Percentiles rank a stretch among this genome's conserved stretches.
Evolutionary conservation across 1,140 invertebrate genomes (phyloP).

Genomic region (Brachionus rubens): DNA sequence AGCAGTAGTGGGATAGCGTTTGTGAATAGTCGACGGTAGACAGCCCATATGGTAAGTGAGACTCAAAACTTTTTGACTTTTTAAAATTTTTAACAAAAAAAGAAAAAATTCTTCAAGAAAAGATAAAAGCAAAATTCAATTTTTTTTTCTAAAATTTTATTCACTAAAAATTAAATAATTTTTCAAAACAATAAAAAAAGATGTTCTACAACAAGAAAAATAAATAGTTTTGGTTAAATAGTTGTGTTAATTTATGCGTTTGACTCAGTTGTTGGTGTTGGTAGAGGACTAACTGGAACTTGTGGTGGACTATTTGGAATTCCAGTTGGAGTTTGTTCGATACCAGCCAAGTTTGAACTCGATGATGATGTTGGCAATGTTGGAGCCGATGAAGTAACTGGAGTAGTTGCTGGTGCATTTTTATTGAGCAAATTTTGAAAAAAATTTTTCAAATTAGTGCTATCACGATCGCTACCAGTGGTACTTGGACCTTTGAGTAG

Average conservation of each 20-base stretch:
- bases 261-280: not conserved
- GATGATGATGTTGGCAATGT: conserved; percentile 17
- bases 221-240: no score
- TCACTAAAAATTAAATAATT: not conserved
- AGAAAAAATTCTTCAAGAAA: not conserved
- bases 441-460: conserved; percentile 46
- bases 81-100: not conserved
- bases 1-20: conserved; percentile 95
- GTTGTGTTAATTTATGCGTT: not conserved
- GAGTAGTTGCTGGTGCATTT: conserved; percentile 19
- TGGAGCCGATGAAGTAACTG: conserved; percentile 6
- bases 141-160: not conserved
- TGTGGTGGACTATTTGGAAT: conserved; percentile 27
- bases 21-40: conserved; percentile 77
- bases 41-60: conserved; percentile 63
- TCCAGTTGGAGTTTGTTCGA: conserved; percentile 27
- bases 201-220: not conserved
- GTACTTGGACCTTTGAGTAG: conserved; percentile 18
- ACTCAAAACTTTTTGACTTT: not conserved
- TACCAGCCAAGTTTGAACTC: not conserved
- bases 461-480: conserved; percentile 4
- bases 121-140: not conserved
- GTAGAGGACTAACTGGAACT: not conserved
- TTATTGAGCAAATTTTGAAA: conserved; percentile 46
- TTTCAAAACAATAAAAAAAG: not conserved